phyloP scores from a whole-genome alignment of 2,888 invertebrate genomes.

The Sicus ferrugineus region DNA sequence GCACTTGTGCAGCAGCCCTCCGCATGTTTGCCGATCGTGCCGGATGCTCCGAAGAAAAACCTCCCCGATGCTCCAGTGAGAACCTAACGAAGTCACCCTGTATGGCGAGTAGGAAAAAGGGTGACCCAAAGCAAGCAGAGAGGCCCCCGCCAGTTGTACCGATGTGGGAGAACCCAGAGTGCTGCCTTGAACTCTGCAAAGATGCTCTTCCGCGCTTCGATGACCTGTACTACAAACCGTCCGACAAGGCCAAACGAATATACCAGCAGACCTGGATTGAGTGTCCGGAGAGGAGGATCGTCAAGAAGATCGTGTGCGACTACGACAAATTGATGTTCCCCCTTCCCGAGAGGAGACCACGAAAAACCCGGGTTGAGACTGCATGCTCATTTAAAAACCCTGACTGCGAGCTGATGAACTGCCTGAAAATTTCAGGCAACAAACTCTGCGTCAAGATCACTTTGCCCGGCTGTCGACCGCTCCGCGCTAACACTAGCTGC shows the following conservation, averaged over 20 bases:
- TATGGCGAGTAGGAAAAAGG: slow-evolving; percentile 27
- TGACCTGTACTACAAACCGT: slow-evolving; percentile 51
- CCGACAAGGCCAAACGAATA: slow-evolving; percentile 51
- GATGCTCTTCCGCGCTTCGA: slow-evolving; percentile 48
- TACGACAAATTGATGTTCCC: slow-evolving; percentile 34
- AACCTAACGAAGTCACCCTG: slow-evolving; percentile 5
- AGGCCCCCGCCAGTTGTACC: slow-evolving; percentile 25
- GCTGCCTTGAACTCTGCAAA: slow-evolving; percentile 25
- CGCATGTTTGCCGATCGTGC: background rate
- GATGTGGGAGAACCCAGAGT: slow-evolving; percentile 39
- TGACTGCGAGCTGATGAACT: slow-evolving; percentile 31
- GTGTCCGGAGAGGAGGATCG: slow-evolving; percentile 46
- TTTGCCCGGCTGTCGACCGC: slow-evolving; percentile 30
- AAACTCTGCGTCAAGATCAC: slow-evolving; percentile 19
- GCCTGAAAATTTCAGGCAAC: slow-evolving; percentile 30
- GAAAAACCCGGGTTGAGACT: background rate
- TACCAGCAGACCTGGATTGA: slow-evolving; percentile 57
- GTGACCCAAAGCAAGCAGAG: background rate
- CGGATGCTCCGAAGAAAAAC: slow-evolving; percentile 40
- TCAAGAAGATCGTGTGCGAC: slow-evolving; percentile 48
- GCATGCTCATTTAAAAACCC: slow-evolving; percentile 30
- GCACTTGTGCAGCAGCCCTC: background rate
- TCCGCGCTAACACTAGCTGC: slow-evolving; percentile 27
- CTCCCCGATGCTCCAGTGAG: slow-evolving; percentile 33
- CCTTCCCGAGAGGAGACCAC: slow-evolving; percentile 11